These are phyloP conservation scores for Oncorhynchus mykiss DNA, from an alignment of 2,113 vertebrate species.

Conservation along the genomic window DNA sequence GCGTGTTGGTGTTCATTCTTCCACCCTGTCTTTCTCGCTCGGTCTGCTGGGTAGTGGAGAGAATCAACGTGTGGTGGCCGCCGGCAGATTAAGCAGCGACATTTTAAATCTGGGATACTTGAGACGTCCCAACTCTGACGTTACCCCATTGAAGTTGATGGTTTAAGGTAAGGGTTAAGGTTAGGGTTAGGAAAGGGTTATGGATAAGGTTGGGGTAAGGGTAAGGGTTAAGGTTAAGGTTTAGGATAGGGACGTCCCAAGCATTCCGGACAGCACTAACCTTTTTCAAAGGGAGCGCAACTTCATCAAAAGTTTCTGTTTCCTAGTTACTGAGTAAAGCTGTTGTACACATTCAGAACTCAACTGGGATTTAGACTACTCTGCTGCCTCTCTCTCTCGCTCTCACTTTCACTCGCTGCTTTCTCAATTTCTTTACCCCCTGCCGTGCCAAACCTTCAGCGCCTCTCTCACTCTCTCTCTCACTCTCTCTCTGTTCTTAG, in stretches of 20 bases:
- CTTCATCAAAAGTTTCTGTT: slow-evolving; percentile 75
- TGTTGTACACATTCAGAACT: slow-evolving; percentile 39
- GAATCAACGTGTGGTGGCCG: slow-evolving; percentile 52
- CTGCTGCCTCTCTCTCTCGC: no score
- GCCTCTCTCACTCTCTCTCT: not conserved
- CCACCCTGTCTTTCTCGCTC: slow-evolving; percentile 48
- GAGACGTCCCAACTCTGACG: no score
- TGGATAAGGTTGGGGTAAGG: no score
- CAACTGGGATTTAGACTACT: no score
- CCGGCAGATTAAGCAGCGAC: no score
- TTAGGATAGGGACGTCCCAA: no score
- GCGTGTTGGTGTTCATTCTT: slow-evolving; percentile 22
- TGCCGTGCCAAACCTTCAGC: not conserved
- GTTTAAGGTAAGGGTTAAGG: no score
- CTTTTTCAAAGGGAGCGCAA: slow-evolving; percentile 68
- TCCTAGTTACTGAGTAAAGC: slow-evolving; percentile 64
- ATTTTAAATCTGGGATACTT: slow-evolving; percentile 24
- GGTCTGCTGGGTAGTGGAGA: slow-evolving; percentile 61
- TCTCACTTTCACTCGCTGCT: no score
- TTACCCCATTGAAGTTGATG: no score
- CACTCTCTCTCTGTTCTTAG: not conserved
- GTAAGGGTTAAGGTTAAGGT: no score
- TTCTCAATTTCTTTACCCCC: slow-evolving; percentile 19
- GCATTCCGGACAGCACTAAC: slow-evolving; percentile 3
- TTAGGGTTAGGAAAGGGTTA: no score